Base-by-base conservation (phyloP, 2,797 vertebrate genomes). In the Clarias pachynema region DNA sequence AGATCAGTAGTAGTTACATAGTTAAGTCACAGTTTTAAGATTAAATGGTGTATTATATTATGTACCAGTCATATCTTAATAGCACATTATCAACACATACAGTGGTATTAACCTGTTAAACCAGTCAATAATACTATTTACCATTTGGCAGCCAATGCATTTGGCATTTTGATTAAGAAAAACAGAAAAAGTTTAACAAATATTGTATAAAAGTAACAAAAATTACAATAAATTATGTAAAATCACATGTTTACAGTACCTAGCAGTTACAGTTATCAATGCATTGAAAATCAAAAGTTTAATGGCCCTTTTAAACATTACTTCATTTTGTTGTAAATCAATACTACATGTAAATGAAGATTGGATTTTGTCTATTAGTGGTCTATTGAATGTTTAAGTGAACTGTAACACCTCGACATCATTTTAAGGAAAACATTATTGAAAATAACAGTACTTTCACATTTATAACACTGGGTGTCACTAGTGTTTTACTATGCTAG, bases 201-300 rank as follows among this genome's bases (percentile, higher is more conserved):
- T 68, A 78, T 22, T 37, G 79, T 87, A 87, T 15, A 87, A 89
- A 88, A 88, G 34, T 60, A 69, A 79, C 60, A 86, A 79, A 53
- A 83, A 89, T 86, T 89, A 84, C 59, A 87, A 85, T 88, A 87
- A 89, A 88, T 89, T 88, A 82, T 75, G 49, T n/a, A 89, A 86
- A 78, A 53, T 86, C 66, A 83, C 68, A 57, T 74, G 37, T 56
- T 86, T 81, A 80, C 49, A 53, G 49, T 53, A 53, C 65, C 40
- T 81, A 72, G 29, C 37, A 79, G 29, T 56, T 24, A 79, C 65
- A 65, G 57, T 60, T 75, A 26, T 69, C 40, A 49, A 53, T 75
- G 75, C 78, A 84, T 40, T 86, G 53, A 73, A 84, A 83, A 68
- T 24, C 9, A 5, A 53, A 53, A n/a, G 26, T 26, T 63, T 15